Percentiles rank a stretch among this genome's conserved stretches.
Conservation (phyloP, 2,797 vertebrate genomes). For the Danio choprae region DNA sequence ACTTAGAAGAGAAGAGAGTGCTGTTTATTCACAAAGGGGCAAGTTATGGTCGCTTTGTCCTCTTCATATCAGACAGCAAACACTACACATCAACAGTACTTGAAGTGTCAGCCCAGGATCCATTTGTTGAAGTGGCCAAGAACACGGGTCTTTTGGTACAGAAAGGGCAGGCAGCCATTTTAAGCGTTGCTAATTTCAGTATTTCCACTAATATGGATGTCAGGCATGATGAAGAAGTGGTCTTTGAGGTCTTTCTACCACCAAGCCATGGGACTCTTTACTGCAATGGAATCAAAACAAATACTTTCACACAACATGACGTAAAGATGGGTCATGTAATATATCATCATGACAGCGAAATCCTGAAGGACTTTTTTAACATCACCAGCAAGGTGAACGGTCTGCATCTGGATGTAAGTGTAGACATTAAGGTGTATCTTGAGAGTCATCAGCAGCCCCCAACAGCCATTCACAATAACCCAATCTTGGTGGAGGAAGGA, state of each 20-base stretch:
- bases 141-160: conserved; percentile 86
- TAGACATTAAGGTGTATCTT: conserved; percentile 79
- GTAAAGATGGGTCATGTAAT: conserved; percentile 75
- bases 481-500: conserved; percentile 85
- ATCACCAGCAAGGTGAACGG: conserved; percentile 77
- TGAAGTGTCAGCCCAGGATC: conserved; percentile 86
- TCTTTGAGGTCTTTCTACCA: conserved; percentile 77
- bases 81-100: conserved; percentile 85
- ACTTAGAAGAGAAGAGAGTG: conserved; percentile 83
- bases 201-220: conserved; percentile 88
- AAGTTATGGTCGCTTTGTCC: conserved; percentile 85
- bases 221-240: conserved; percentile 80
- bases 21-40: conserved; percentile 85
- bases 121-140: conserved; percentile 82
- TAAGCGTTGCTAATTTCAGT: conserved; percentile 84
- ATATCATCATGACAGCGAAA: conserved; percentile 81
- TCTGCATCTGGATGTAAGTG: conserved; percentile 72
- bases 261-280: conserved; percentile 82
- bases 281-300: conserved; percentile 68
- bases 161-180: conserved; percentile 73
- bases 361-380: conserved; percentile 82
- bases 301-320: conserved; percentile 84
- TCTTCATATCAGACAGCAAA: conserved; percentile 90
- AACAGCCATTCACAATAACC: conserved; percentile 73
- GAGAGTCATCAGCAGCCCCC: conserved; percentile 82